Conservation (phyloP, 2,113 vertebrate genomes). For the Colinus virginianus region DNA sequence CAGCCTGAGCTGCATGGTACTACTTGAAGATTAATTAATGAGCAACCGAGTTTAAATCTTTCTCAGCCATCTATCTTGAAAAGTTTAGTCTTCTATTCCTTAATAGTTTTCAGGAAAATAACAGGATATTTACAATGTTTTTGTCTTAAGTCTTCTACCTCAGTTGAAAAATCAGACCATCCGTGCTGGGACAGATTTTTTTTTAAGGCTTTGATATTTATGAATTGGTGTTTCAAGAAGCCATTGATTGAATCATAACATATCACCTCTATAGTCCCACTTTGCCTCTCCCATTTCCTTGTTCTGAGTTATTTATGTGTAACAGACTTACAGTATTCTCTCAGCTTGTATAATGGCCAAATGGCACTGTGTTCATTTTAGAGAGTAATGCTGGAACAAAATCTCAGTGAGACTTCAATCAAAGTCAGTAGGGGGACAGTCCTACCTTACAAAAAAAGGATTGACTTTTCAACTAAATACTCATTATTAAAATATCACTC, state of each 20-base stretch:
- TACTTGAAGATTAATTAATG: not conserved
- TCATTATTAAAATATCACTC: not conserved
- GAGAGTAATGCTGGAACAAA: not conserved
- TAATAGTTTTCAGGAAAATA: not conserved
- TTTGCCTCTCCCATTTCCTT: not conserved
- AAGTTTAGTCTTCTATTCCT: not conserved
- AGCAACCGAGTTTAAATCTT: slow-evolving; percentile 1
- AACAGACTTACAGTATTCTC: not conserved
- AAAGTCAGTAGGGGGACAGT: not conserved
- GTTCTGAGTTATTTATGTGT: not conserved
- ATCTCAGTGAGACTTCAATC: not conserved
- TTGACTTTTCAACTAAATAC: not conserved
- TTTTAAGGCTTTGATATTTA: not conserved
- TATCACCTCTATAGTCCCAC: not conserved
- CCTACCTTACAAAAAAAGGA: not conserved
- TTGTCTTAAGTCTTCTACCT: not conserved
- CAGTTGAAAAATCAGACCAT: not conserved
- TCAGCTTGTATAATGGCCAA: not conserved
- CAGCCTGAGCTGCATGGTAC: not conserved
- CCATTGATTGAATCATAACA: not conserved
- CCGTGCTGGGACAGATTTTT: not conserved
- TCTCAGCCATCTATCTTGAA: not conserved
- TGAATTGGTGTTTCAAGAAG: not conserved
- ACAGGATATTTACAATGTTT: not conserved
- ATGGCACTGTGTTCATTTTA: not conserved